Evolutionary conservation across 2,797 vertebrate species (phyloP), one percentile per base, ranked within the genome.

Genomic region (Oreochromis mossambicus): DNA sequence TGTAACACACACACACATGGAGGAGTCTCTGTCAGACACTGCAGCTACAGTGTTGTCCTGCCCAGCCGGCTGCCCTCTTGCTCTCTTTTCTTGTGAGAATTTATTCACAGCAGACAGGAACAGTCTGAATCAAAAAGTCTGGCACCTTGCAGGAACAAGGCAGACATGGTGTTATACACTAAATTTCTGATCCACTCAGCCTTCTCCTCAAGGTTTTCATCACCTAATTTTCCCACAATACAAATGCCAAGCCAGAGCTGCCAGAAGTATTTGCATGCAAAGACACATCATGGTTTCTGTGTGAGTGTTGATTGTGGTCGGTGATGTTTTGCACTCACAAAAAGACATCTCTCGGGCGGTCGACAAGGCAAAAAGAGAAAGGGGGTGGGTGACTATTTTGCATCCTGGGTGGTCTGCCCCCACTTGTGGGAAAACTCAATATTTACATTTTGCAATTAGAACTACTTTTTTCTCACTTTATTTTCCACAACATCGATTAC

Each of bases 381-480:
- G 92, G 94, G 92, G 94, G 93, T 92, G 92, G 92, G 95, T 94
- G 94, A 95, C 93, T 95, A 89, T 96, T 96, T 96, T 96, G 95
- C 96, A 97, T 96, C 96, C 96, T 97, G 96, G 96, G 96, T 97
- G 96, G 96, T 97, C 96, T 95, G 92, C 95, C 95, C 96, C 95
- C 94, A 91, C 96, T 97, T 97, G 96, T 97, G 96, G 96, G 96
- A 97, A 97, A 96, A 96, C 95, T 95, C 96, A 97, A 97, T 97
- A 97, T 97, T 97, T 97, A 97, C 96, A 97, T 97, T 96, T 97
- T 97, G 96, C 95, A 96, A 96, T 96, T 96, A 96, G 95, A 97
- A 96, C 92, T 94, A 96, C 94, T 96, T 96, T 96, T 96, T 95
- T 94, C 95, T 95, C 93, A 93, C 94, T 96, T 97, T 91, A 95